These are phyloP conservation scores for Machaerirhynchus nigripectus DNA, from an alignment of 2,113 vertebrate genomes.

Conservation along the genomic window DNA sequence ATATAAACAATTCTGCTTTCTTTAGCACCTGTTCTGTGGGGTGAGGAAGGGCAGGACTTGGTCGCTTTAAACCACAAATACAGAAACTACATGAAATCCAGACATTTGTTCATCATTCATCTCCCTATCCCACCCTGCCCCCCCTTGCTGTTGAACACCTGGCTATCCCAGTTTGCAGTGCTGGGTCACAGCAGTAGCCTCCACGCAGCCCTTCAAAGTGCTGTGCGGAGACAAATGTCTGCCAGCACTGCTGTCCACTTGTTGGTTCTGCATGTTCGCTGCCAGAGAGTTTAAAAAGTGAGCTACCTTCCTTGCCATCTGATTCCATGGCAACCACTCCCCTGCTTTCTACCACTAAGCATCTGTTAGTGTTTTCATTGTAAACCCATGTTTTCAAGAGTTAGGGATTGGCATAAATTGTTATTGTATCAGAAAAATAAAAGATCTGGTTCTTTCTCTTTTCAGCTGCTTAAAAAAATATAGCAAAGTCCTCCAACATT, in stretches of 20 bases:
- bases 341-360: constrained; percentile 35
- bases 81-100: not conserved
- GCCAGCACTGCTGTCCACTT: not conserved
- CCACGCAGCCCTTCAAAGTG: not conserved
- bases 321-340: constrained; percentile 44
- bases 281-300: constrained; percentile 30
- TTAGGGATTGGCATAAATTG: not conserved
- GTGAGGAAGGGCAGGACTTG: not conserved
- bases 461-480: not conserved
- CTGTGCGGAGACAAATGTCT: not conserved
- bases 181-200: not conserved
- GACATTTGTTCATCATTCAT: not conserved
- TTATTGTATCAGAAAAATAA: not conserved
- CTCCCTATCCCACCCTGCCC: not conserved
- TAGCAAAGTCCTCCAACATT: not conserved
- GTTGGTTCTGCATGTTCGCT: not conserved
- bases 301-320: constrained; percentile 7
- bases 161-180: not conserved
- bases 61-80: not conserved
- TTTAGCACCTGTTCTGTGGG: not conserved
- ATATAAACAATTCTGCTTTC: not conserved
- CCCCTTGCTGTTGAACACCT: not conserved
- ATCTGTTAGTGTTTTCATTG: constrained; percentile 44
- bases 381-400: constrained; percentile 30
- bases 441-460: not conserved